Evolutionary conservation across 2,113 vertebrate genomes (phyloP).

Genomic region (Electrona antarctica): DNA sequence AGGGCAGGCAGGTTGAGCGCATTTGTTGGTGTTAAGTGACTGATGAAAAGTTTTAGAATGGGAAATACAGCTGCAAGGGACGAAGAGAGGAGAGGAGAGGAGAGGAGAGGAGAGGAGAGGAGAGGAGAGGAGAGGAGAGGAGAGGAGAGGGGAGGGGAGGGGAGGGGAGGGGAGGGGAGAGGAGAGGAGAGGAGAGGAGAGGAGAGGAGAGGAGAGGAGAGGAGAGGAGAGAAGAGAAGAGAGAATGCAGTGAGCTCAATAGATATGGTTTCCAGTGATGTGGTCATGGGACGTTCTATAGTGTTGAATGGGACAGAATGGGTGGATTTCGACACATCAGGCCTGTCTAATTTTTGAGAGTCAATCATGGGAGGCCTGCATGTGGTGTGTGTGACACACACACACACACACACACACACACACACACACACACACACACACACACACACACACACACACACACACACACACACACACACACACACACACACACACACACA

Average conservation of each 20-base stretch:
- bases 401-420: background rate
- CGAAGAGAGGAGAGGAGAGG: no score
- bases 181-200: conserved; percentile 49
- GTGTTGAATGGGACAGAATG: conserved; percentile 57
- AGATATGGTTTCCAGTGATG: conserved; percentile 66
- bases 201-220: conserved; percentile 34
- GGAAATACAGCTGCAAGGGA: conserved; percentile 18
- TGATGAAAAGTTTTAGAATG: conserved; percentile 44
- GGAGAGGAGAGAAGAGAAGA: conserved; percentile 53
- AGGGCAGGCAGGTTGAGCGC: no score
- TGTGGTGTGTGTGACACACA: conserved; percentile 12
- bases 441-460: background rate
- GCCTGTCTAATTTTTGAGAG: conserved; percentile 67
- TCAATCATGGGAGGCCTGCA: conserved; percentile 55
- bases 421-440: conserved; percentile 7
- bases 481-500: conserved; percentile 22
- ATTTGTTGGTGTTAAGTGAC: conserved; percentile 11
- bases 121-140: no score
- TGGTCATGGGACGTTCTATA: conserved; percentile 56
- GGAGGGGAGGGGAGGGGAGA: conserved; percentile 52
- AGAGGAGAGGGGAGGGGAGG: no score
- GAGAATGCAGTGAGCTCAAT: conserved; percentile 55
- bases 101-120: no score
- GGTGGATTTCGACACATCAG: conserved; percentile 51
- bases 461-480: background rate